phyloP scores from a whole-genome alignment of 2,113 vertebrate species.

The Lagopus leucura region DNA sequence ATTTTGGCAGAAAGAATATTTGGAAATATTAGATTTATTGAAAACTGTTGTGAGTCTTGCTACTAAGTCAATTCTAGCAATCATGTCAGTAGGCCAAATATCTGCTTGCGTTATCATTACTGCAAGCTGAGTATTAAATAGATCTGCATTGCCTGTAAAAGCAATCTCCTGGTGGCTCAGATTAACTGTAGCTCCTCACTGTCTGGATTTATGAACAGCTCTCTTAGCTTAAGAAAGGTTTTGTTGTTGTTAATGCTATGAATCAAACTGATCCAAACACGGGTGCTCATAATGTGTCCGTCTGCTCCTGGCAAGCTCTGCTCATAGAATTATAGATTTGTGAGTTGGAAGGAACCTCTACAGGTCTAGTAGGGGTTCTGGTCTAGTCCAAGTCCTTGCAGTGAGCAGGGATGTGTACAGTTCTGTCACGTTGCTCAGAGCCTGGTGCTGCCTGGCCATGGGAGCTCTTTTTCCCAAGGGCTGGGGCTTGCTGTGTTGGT shows the following conservation, averaged over 20 bases:
- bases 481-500: fast-evolving
- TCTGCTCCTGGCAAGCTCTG: not conserved
- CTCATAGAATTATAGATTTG: not conserved
- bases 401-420: no score
- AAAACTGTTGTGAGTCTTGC: not conserved
- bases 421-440: no score
- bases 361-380: no score
- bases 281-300: fast-evolving
- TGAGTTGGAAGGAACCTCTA: no score
- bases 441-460: not conserved
- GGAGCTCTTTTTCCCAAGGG: not conserved
- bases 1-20: constrained; percentile 31
- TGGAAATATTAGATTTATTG: constrained; percentile 35
- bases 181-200: not conserved
- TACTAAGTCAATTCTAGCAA: not conserved
- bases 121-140: constrained; percentile 10
- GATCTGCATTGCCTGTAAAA: not conserved
- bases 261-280: not conserved
- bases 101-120: not conserved
- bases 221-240: not conserved
- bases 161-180: not conserved
- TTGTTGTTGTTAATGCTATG: not conserved
- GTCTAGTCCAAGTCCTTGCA: no score
- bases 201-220: not conserved
- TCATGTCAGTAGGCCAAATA: not conserved